Percentiles rank a stretch among this genome's conserved stretches.
phyloP scores from a whole-genome alignment of 2,888 invertebrate genomes.

The Micoletzkya japonica region DNA sequence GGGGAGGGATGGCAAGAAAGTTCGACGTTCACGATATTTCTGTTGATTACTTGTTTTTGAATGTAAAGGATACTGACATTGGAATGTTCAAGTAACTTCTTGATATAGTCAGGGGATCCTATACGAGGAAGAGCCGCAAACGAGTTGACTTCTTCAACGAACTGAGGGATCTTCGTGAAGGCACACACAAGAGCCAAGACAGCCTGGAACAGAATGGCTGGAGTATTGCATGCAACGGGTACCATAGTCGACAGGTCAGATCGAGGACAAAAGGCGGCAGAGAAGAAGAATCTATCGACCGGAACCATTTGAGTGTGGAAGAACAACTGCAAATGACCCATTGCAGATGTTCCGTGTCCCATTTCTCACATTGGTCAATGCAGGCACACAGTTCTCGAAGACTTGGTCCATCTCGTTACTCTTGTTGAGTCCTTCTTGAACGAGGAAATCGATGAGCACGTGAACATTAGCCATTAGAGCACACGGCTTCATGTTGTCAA shows the following conservation, averaged over 20 bases:
- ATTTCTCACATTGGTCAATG: neutral
- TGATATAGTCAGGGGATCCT: constrained; percentile 23
- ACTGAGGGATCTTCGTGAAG: neutral
- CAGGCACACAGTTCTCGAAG: neutral
- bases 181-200: constrained; percentile 13
- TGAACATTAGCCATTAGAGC: constrained; percentile 33
- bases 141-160: constrained; percentile 3
- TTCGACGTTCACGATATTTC: no score
- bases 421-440: constrained; percentile 9
- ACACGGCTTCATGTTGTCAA: no score
- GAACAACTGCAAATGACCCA: constrained; percentile 1
- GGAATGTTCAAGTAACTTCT: constrained; percentile 5
- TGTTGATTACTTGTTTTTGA: no score
- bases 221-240: neutral
- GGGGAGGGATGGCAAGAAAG: neutral
- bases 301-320: constrained; percentile 11
- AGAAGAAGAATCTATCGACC: constrained; percentile 27
- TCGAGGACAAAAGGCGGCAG: constrained; percentile 18
- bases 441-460: constrained; percentile 41
- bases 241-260: constrained; percentile 21
- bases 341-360: neutral
- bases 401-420: neutral
- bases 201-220: constrained; percentile 1
- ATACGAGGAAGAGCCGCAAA: constrained; percentile 5
- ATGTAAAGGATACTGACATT: no score